A percentile compares a stretch with the other conserved stretches of the same genome.
phyloP scores from a whole-genome alignment of 2,113 vertebrate genomes.

The Tinamus guttatus region DNA sequence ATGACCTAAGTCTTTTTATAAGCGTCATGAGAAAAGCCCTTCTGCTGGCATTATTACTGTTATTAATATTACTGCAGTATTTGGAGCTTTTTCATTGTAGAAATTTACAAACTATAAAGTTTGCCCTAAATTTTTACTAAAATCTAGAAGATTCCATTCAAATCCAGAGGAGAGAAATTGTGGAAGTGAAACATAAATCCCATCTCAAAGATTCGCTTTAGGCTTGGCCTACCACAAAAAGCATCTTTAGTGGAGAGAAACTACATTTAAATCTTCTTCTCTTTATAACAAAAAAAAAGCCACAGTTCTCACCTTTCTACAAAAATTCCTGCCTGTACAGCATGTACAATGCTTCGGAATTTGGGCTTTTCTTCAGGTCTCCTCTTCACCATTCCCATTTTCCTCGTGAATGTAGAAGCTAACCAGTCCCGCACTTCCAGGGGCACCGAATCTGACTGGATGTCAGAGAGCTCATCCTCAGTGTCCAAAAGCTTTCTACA shows the following conservation, averaged over 20 bases:
- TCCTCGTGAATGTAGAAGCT: constrained; percentile 95
- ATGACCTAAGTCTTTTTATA: background rate
- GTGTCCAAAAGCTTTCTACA: constrained; percentile 92
- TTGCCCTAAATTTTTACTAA: background rate
- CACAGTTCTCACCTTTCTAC: constrained; percentile 85
- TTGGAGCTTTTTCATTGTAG: background rate
- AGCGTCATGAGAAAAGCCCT: background rate
- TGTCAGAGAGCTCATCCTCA: constrained; percentile 94
- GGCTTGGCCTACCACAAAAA: background rate
- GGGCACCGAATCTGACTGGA: constrained; percentile 92
- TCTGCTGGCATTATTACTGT: background rate
- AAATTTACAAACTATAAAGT: background rate
- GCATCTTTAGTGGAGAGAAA: background rate
- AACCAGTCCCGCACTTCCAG: constrained; percentile 96
- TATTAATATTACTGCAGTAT: background rate
- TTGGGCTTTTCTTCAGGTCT: constrained; percentile 95
- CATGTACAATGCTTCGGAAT: constrained; percentile 97
- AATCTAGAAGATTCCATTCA: background rate
- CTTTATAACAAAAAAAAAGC: background rate
- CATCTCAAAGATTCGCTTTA: background rate
- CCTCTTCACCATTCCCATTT: constrained; percentile 94
- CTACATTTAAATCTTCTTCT: background rate
- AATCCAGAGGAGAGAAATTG: background rate
- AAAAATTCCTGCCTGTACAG: constrained; percentile 98
- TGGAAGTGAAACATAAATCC: background rate